Base-by-base conservation (phyloP, 2,888 invertebrate species). In the Tubulanus polymorphus region DNA sequence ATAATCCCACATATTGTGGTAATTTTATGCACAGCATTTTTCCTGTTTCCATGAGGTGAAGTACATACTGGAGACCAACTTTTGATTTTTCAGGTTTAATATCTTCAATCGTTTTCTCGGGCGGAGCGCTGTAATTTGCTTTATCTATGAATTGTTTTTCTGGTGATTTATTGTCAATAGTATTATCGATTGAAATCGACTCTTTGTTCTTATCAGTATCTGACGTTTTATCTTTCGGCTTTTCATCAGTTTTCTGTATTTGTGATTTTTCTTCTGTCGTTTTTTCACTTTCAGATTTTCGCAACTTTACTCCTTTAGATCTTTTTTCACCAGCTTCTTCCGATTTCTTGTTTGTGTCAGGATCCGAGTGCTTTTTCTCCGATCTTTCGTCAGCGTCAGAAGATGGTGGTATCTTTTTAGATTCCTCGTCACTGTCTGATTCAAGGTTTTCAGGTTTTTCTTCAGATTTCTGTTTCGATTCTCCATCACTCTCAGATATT, bases 191-290 rank as follows among this genome's bases (percentile, higher is more conserved):
- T 32, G 10, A 12, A 32, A 12, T 32, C n/a, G n/a, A 32, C 35
- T 32, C 10, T n/a, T 32, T 32, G 10, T 10, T n/a, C 10, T 32
- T n/a, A 32, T 32, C 35, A 10, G 35, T 32, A n/a, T 32, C 35
- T 32, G n/a, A n/a, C n/a, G n/a, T n/a, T 32, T 55, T 26, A 5
- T 41, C 41, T 3, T 41, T 23, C 18, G 41, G 6, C 41, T 41
- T 41, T 23, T 41, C 23, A 8, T 28, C 25, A 26, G 53, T 27
- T 45, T 8, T 15, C 18, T 41, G 20, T 2, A 29, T 29, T 20
- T 55, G 30, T 25, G 12, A 27, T 15, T 45, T 48, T 30, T 35
- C n/a, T 6, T 54, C 46, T 32, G 2, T 12, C 15, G 53, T 54
- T 41, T 23, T 5, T 23, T 41, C 41, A 8, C 23, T 52, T 54